phyloP scores from a whole-genome alignment of 1,140 invertebrate genomes.

The Drosophila ohnishii region DNA sequence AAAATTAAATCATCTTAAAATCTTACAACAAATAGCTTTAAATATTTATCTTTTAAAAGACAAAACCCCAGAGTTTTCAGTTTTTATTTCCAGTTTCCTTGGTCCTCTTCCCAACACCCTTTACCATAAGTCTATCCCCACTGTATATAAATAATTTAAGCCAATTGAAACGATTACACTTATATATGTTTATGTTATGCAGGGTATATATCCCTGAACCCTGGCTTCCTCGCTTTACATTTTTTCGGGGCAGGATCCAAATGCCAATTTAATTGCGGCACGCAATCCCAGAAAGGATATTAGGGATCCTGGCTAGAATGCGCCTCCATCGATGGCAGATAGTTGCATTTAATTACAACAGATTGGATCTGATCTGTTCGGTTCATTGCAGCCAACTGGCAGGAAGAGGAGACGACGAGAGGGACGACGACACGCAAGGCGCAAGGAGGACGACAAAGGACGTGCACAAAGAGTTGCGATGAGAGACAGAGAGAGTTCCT shows the following conservation, averaged over 20 bases:
- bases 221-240: slow-evolving; percentile 12
- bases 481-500: slow-evolving; percentile 38
- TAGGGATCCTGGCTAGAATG: slow-evolving; percentile 35
- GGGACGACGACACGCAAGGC: slow-evolving; percentile 35
- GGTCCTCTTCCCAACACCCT: background rate
- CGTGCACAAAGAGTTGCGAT: slow-evolving; percentile 41
- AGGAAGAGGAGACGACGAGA: slow-evolving; percentile 17
- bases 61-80: background rate
- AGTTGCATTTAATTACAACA: slow-evolving; percentile 71
- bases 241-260: slow-evolving; percentile 26
- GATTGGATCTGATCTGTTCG: slow-evolving; percentile 51
- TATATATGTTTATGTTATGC: background rate
- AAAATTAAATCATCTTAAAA: background rate
- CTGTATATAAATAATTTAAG: slow-evolving; percentile 50
- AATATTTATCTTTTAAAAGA: background rate
- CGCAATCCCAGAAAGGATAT: slow-evolving; percentile 44
- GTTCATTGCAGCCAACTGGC: slow-evolving; percentile 65
- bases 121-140: background rate
- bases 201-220: background rate
- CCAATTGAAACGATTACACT: slow-evolving; percentile 4
- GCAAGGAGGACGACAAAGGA: slow-evolving; percentile 18
- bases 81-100: background rate
- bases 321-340: slow-evolving; percentile 52
- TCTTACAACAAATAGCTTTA: background rate
- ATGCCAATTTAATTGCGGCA: slow-evolving; percentile 56